These are phyloP conservation scores for Eulimnadia texana DNA, from an alignment of 1,140 invertebrate genomes.

Conservation along the genomic window DNA sequence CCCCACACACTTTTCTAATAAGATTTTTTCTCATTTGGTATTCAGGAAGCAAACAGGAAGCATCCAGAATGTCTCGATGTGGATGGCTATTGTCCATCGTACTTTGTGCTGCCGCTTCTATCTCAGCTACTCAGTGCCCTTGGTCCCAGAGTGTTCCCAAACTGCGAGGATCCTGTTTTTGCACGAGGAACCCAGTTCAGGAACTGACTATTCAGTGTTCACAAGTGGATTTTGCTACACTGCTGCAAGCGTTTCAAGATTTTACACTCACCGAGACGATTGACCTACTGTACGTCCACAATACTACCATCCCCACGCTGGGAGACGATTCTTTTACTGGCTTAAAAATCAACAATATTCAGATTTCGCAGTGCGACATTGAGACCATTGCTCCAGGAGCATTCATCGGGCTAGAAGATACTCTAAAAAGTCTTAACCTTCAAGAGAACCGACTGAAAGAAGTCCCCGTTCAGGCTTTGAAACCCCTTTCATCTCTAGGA, in stretches of 20 bases:
- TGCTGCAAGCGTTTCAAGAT: constrained; percentile 50
- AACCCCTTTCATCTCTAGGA: constrained; percentile 56
- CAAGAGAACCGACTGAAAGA: constrained; percentile 66
- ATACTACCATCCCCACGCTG: constrained; percentile 50
- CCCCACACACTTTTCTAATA: no score
- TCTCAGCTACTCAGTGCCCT: constrained; percentile 62
- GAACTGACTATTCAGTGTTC: constrained; percentile 78
- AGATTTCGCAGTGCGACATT: constrained; percentile 73
- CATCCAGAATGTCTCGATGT: no score
- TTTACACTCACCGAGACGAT: constrained; percentile 38
- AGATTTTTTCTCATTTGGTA: no score
- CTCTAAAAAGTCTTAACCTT: constrained; percentile 75
- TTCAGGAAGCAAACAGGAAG: no score
- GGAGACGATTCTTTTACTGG: constrained; percentile 53
- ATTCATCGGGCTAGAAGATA: constrained; percentile 59
- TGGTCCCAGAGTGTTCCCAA: constrained; percentile 53
- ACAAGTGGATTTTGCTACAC: constrained; percentile 58
- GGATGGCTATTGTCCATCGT: no score
- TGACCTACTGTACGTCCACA: constrained; percentile 76
- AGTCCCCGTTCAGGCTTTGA: constrained; percentile 59
- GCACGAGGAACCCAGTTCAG: constrained; percentile 63
- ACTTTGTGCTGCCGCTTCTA: no score
- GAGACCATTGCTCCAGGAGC: constrained; percentile 49
- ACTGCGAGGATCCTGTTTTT: constrained; percentile 68
- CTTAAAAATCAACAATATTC: constrained; percentile 63